Evolutionary conservation across 2,888 invertebrate genomes (phyloP).

Genomic region (Actias luna): DNA sequence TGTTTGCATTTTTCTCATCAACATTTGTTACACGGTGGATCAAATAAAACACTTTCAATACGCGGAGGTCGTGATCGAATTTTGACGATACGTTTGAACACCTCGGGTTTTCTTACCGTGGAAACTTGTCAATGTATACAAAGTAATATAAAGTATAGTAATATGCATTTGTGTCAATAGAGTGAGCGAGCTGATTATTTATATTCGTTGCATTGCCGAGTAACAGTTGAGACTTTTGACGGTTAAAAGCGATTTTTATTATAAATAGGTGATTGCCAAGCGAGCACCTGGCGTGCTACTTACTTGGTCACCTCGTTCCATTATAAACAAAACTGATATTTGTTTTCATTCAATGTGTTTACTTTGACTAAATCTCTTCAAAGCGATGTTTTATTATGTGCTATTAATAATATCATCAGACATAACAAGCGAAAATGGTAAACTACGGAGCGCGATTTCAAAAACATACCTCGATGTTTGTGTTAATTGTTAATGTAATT

Average conservation of each 20-base stretch:
- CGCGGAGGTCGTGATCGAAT: slow-evolving; percentile 14
- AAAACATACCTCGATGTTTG: background rate
- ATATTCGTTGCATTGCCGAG: background rate
- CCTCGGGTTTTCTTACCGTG: slow-evolving; percentile 1
- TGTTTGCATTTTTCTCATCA: too few species aligned
- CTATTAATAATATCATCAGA: background rate
- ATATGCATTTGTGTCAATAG: slow-evolving; percentile 5
- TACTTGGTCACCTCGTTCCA: slow-evolving; percentile 10
- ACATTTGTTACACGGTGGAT: too few species aligned
- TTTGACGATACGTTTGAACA: background rate
- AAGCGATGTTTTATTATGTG: background rate
- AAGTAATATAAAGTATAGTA: too few species aligned
- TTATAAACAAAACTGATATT: background rate
- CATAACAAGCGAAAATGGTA: background rate
- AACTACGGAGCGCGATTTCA: background rate
- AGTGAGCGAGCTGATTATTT: background rate
- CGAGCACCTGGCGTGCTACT: slow-evolving; percentile 8
- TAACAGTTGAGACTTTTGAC: slow-evolving; percentile 1
- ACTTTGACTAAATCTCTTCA: background rate
- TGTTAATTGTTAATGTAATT: background rate
- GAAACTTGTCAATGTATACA: slow-evolving; percentile 13
- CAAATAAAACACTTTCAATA: slow-evolving; percentile 11
- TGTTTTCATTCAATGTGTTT: background rate
- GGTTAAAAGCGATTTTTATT: slow-evolving; percentile 4
- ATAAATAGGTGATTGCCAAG: background rate